Evolutionary conservation across 2,888 invertebrate genomes (phyloP).

Genomic region (Molorchus minor): DNA sequence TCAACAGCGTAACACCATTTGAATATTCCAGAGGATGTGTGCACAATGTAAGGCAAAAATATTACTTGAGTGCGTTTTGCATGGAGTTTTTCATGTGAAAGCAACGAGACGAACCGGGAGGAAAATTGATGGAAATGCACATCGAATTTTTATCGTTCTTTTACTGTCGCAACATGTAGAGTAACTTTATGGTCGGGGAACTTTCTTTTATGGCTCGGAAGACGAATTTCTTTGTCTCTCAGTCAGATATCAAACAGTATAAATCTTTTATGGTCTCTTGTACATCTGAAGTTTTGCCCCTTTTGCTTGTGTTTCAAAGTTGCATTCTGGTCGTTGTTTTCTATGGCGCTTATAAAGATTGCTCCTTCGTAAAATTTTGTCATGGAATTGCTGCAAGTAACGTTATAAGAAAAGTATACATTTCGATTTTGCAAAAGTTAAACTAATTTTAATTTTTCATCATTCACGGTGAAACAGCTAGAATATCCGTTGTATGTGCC

Average conservation of each 20-base stretch:
- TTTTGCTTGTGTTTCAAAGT: background rate
- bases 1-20: too few relatives aligned
- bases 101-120: slow-evolving; percentile 49
- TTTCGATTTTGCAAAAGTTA: too few relatives aligned
- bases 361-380: too few relatives aligned
- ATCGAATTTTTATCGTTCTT: slow-evolving; percentile 63
- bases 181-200: slow-evolving; percentile 59
- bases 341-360: background rate
- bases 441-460: too few relatives aligned
- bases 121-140: slow-evolving; percentile 63
- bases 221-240: slow-evolving; percentile 57
- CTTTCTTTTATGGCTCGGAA: slow-evolving; percentile 59
- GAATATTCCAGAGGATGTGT: slow-evolving; percentile 27
- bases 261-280: slow-evolving; percentile 54
- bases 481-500: too few relatives aligned
- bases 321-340: background rate
- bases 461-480: too few relatives aligned
- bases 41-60: slow-evolving; percentile 41
- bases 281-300: slow-evolving; percentile 31
- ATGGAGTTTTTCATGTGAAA: slow-evolving; percentile 48
- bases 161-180: slow-evolving; percentile 64
- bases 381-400: too few relatives aligned
- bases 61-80: slow-evolving; percentile 45
- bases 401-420: too few relatives aligned
- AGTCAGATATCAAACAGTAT: slow-evolving; percentile 56